Evolutionary conservation across 2,113 vertebrate species (phyloP).

Genomic region (Chroicocephalus ridibundus): DNA sequence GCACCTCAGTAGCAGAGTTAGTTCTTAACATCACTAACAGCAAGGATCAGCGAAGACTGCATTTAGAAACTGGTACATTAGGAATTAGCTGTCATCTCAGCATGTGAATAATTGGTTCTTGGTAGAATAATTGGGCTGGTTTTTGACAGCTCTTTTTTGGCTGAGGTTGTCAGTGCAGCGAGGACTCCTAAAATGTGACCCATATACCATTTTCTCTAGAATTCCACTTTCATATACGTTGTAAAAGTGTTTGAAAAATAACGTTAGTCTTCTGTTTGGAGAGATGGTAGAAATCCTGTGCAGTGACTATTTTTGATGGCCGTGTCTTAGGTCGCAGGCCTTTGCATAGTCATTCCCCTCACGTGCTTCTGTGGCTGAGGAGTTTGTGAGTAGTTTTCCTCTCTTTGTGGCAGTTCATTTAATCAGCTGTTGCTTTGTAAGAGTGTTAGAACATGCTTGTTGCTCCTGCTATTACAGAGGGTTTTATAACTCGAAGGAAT

Average conservation of each 20-base stretch:
- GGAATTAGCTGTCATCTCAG: slow-evolving; percentile 3
- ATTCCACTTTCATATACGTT: not conserved
- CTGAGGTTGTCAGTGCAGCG: not conserved
- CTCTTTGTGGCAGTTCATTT: not conserved
- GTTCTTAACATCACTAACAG: not conserved
- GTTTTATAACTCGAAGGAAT: not conserved
- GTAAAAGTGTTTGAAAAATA: not conserved
- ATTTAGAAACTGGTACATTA: not conserved
- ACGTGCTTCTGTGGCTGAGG: not conserved
- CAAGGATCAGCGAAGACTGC: not conserved
- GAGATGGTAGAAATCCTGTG: not conserved
- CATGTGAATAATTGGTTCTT: not conserved
- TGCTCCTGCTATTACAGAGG: not conserved
- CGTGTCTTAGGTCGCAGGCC: not conserved
- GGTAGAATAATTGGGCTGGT: not conserved
- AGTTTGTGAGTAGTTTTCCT: not conserved
- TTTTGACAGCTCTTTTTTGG: slow-evolving; percentile 18
- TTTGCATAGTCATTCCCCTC: not conserved
- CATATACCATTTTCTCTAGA: not conserved
- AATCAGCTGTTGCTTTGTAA: not conserved
- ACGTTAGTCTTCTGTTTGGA: not conserved
- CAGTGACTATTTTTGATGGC: not conserved
- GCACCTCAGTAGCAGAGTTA: not conserved
- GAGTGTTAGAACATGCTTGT: not conserved
- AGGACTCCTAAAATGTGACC: not conserved